Conservation (phyloP, 2,888 invertebrate genomes). For the Hecatera dysodea region DNA sequence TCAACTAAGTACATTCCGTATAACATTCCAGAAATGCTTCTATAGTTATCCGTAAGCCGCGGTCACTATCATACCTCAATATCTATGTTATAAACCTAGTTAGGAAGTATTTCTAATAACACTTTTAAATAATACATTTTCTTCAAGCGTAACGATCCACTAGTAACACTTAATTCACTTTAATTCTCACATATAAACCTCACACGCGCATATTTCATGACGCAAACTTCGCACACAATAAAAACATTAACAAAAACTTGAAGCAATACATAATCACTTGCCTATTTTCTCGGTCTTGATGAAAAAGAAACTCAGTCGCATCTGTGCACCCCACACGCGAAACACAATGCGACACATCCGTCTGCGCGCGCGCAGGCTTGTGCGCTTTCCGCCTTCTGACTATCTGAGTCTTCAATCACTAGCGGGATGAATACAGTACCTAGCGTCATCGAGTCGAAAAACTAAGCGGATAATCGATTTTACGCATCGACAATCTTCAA, state of each 20-base stretch:
- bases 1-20: constrained; percentile 1
- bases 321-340: constrained; percentile 76
- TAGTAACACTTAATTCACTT: constrained; percentile 32
- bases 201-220: constrained; percentile 33
- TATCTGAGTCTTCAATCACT: constrained; percentile 63
- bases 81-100: constrained; percentile 8
- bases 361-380: constrained; percentile 74
- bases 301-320: constrained; percentile 82
- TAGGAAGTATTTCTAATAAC: constrained; percentile 11
- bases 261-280: constrained; percentile 75
- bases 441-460: constrained; percentile 69
- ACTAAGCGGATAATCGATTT: constrained; percentile 74
- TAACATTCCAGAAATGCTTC: constrained; percentile 28
- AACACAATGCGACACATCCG: constrained; percentile 80
- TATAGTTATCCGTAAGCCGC: not conserved
- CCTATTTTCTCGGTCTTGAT: constrained; percentile 79
- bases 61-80: constrained; percentile 15
- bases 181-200: constrained; percentile 41
- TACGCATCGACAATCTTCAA: constrained; percentile 64
- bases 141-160: constrained; percentile 42
- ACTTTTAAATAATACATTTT: constrained; percentile 42
- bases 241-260: constrained; percentile 52
- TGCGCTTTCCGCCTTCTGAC: constrained; percentile 71
- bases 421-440: constrained; percentile 57
- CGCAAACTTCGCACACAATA: constrained; percentile 40